Percentiles rank a stretch among this genome's conserved stretches.
Conservation (phyloP, 1,140 invertebrate genomes). For the Portunus trituberculatus region DNA sequence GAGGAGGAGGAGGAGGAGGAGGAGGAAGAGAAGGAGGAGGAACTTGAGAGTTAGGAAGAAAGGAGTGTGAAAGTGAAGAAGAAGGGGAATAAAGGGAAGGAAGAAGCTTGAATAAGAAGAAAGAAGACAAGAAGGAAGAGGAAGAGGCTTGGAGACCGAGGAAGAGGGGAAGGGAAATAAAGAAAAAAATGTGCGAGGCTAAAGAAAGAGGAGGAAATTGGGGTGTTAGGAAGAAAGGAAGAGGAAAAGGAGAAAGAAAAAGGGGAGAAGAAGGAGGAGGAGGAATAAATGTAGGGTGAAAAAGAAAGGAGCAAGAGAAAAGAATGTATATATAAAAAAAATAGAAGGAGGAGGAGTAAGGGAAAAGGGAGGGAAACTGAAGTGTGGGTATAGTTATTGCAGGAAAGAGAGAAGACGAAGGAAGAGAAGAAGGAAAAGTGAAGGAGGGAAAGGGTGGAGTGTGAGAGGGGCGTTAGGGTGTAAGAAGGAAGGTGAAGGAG, state of each 20-base stretch:
- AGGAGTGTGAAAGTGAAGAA: too few species aligned
- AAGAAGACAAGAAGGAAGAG: neutral
- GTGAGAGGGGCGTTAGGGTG: too few species aligned
- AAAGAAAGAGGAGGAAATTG: neutral
- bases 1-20: neutral
- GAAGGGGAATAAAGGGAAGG: too few species aligned
- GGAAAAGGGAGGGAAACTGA: too few species aligned
- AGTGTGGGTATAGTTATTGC: too few species aligned
- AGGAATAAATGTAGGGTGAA: conserved; percentile 23
- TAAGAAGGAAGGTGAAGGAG: too few species aligned
- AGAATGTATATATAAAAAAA: neutral
- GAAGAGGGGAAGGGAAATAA: conserved; percentile 27
- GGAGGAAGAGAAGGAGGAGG: neutral
- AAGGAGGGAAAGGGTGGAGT: too few species aligned
- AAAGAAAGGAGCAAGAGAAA: neutral
- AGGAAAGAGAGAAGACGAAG: too few species aligned
- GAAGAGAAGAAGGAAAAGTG: too few species aligned
- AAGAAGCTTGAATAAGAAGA: too few species aligned
- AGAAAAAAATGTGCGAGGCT: neutral
- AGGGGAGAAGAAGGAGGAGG: neutral
- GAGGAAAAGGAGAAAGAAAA: neutral
- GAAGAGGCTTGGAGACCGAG: neutral
- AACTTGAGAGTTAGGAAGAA: neutral
- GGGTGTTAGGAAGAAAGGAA: neutral
- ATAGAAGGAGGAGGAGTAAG: too few species aligned